phyloP scores from a whole-genome alignment of 2,888 invertebrate genomes.

The Epiblema foenella region DNA sequence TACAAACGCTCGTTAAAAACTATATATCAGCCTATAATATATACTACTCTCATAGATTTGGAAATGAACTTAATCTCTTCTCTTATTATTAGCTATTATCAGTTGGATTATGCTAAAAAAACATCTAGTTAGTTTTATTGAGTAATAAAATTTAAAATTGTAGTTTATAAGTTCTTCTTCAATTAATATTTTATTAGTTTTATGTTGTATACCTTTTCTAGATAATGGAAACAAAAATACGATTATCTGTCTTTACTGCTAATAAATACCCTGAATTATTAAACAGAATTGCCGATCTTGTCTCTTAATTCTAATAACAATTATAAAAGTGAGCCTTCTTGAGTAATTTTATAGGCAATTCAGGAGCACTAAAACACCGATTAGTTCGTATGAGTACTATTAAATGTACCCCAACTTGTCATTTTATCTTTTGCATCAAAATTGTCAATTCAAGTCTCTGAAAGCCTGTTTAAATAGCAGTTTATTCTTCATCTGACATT shows the following conservation, averaged over 20 bases:
- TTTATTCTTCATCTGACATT: too few relatives aligned
- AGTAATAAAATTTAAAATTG: too few relatives aligned
- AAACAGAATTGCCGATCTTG: background rate
- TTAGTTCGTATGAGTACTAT: background rate
- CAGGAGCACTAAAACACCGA: slow-evolving; percentile 16
- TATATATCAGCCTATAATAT: too few relatives aligned
- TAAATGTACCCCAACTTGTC: slow-evolving; percentile 12
- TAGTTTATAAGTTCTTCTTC: background rate
- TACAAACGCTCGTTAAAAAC: background rate
- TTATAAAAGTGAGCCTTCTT: slow-evolving; percentile 6
- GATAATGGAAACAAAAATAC: background rate
- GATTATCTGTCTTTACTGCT: background rate
- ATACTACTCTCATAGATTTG: too few relatives aligned
- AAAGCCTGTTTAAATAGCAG: too few relatives aligned
- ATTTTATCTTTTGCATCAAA: slow-evolving; percentile 11
- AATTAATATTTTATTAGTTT: background rate
- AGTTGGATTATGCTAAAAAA: too few relatives aligned
- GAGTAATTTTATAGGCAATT: slow-evolving; percentile 23
- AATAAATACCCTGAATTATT: slow-evolving; percentile 8
- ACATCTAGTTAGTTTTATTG: too few relatives aligned
- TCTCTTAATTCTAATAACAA: slow-evolving; percentile 12
- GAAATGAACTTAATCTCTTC: background rate
- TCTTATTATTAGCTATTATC: background rate
- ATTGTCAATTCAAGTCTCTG: background rate
- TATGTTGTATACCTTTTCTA: background rate